Evolutionary conservation across 1,140 invertebrate genomes (phyloP), one percentile per base, ranked within the genome.

Genomic region (Solenopsis invicta): DNA sequence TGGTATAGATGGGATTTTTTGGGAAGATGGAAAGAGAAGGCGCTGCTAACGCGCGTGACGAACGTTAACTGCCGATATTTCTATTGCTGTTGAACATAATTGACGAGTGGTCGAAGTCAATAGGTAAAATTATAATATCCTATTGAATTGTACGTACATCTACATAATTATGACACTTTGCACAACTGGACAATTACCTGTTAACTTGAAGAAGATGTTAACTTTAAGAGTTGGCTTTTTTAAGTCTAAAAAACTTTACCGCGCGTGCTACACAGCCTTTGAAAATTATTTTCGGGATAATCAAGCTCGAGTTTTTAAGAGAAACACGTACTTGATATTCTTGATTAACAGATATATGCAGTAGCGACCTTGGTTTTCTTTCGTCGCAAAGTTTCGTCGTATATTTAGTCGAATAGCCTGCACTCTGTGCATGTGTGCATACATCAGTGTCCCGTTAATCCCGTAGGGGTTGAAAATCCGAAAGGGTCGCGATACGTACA

Each of bases 401-500:
- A 41, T 41, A 41, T 34, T 81, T 56, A 29, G 12, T 24, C 41
- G 24, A 48, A 29, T 54, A 54, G 1, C 29, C n/a, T n/a, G 18
- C 29, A 37, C 21, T 71, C 21, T 71, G 12, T 24, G 18, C 12
- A 24, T 8, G 18, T 61, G 24, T 59, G 41, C 16, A 37, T 41
- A 37, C 13, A 71, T 56, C 21, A 72, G 16, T 71, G 50, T 81
- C n/a, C n/a, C n/a, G 37, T 37, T 72, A 81, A 72, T 81, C 48
- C 48, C 34, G n/a, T n/a, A 34, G 64, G 78, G 66, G 66, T n/a
- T 81, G 37, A 72, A 72, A 81, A 59, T 16, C 6, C 21, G 13
- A 72, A 81, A 37, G 66, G 66, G 48, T 72, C 37, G 62, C 21
- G 34, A 16, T 56, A 71, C 12, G 21, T 67, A 67, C 4, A 24